These are phyloP conservation scores for Spheniscus humboldti DNA, from an alignment of 2,797 vertebrate genomes.

Conservation along the genomic window DNA sequence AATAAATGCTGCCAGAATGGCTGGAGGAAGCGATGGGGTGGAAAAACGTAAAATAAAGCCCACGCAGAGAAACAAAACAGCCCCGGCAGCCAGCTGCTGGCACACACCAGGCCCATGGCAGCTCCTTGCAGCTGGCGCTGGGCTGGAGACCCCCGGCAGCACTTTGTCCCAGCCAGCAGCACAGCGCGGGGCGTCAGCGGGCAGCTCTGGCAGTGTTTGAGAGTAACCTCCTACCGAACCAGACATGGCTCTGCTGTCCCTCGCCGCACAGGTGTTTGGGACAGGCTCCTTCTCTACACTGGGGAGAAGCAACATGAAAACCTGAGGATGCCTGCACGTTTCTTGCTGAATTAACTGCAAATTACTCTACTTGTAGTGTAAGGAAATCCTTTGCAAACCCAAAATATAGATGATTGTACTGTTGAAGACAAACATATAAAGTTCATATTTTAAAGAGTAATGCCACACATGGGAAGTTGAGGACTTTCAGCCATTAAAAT, in stretches of 20 bases:
- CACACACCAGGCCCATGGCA: fast-evolving
- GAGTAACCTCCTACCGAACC: not conserved
- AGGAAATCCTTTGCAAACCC: not conserved
- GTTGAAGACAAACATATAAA: not conserved
- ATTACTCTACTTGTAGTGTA: not conserved
- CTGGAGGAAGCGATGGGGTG: fast-evolving
- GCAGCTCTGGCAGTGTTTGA: too few relatives aligned
- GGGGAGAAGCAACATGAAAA: not conserved
- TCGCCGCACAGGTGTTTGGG: fast-evolving
- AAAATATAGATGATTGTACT: fast-evolving
- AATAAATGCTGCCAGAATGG: not conserved
- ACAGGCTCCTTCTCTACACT: not conserved
- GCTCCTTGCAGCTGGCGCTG: not conserved
- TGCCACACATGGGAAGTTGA: fast-evolving
- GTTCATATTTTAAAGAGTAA: not conserved
- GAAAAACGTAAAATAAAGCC: not conserved
- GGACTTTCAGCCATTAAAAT: not conserved
- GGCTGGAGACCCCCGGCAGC: too few relatives aligned
- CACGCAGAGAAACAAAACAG: not conserved
- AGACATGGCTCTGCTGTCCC: not conserved
- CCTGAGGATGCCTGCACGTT: fast-evolving
- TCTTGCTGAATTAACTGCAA: not conserved
- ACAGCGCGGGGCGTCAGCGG: fast-evolving
- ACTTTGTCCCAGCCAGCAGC: not conserved
- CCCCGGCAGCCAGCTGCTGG: fast-evolving